Base-by-base conservation (phyloP, 2,797 vertebrate genomes). In the Poeciliopsis turneri region DNA sequence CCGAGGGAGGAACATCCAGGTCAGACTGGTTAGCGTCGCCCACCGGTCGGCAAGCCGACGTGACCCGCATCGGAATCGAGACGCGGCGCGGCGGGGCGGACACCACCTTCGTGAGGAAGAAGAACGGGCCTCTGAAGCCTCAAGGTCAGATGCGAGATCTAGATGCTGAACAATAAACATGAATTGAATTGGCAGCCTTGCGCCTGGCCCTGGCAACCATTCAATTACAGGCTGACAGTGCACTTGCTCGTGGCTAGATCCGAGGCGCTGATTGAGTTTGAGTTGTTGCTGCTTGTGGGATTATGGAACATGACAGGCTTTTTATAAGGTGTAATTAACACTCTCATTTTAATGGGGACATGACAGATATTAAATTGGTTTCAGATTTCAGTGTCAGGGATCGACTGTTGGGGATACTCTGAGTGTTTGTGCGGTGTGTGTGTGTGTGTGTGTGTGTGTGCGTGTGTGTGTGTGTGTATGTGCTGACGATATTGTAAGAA, bases 281-380 rank as follows among this genome's bases (percentile, higher is more conserved):
- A 93, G 92, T 93, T 88, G 92, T 93, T 89, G 89, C 90, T 87
- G 91, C 93, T 86, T 89, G 88, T 91, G 88, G 89, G 92, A 93
- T 94, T 92, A 95, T 93, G 90, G 94, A 95, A 96, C 94, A 94
- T 92, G 95, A 95, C 95, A 93, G 94, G 92, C 93, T 94, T 95
- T 96, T 95, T 94, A 95, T 94, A 95, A 95, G 92, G 91, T 94
- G 93, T 95, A 95, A 96, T 96, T 96, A 96, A 96, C 89, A 81
- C 89, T 92, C 72, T 83, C 92, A 94, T 93, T 92, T 95, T 95
- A 95, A 95, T 95, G 92, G 89, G 93, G 94, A 95, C 94, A 93
- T 95, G 95, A 95, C 95, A 95, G 94, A 93, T 94, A 94, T 93
- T 93, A 95, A 95, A 96, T 95, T 95, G 93, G 92, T 94, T 95